Base-by-base conservation (phyloP, 2,113 vertebrate species). In the Butastur rufipennis region DNA sequence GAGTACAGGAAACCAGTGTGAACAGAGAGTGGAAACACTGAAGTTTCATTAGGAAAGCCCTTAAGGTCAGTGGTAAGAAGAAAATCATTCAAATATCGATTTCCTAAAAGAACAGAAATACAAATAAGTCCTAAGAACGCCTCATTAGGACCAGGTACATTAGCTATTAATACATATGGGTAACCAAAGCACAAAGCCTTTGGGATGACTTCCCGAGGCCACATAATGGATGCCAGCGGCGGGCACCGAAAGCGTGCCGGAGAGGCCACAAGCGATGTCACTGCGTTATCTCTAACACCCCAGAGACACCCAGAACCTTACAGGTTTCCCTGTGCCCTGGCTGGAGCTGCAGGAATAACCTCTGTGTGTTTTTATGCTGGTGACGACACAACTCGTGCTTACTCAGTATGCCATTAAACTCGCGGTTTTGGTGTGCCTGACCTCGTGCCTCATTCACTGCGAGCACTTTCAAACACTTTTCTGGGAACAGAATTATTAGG, bases 211-310 rank as follows among this genome's bases (percentile, higher is more conserved):
- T 83, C 8, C 26, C 32, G 42, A 52, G 4, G 8, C 34, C 7
- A 42, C 3, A 1, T 4, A 73, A 42, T 3, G 8, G 4, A 1
- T 16, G 25, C 20, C n/a, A 82, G 53, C 4, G 63, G 29, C 3
- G 3, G 34, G 8, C 16, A 26, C 12, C 26, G 61, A 38, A 73
- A 77, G 1, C 2, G 6, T 48, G 7, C 32, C 27, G 2, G 1
- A 20, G 40, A 56, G 53, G 38, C 11, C 32, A 47, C 22, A 21
- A 23, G 13, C 0, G 3, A 43, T 5, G 11, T 32, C 25, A 16
- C 14, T 9, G 29, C 42, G 45, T 5, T 5, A 70, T 6, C 27
- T 85, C 5, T 40, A 38, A 18, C 10, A 22, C 2, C 10, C 14
- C 18, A 29, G 50, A 34, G 34, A 27, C 4, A 7, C 25, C 34